Evolutionary conservation across 2,113 vertebrate species (phyloP).

Genomic region (Bubo blakistoni): DNA sequence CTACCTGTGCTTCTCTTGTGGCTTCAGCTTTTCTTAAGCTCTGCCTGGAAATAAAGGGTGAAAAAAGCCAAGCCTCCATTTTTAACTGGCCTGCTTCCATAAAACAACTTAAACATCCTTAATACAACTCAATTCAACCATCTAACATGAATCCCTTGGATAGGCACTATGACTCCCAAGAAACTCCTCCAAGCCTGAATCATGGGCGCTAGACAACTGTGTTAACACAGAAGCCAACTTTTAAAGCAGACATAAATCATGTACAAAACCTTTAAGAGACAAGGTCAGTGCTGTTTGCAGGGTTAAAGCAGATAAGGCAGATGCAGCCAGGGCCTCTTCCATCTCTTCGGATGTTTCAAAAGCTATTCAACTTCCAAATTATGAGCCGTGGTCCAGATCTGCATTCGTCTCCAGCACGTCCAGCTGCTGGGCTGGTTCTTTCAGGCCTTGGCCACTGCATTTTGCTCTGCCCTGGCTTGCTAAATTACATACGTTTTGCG

Average conservation of each 20-base stretch:
- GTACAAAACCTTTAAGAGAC: neutral
- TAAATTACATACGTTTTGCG: neutral
- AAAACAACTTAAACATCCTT: neutral
- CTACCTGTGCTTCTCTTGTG: neutral
- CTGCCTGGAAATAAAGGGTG: neutral
- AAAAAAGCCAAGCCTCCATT: neutral
- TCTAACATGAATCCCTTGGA: neutral
- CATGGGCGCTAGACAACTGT: rapidly evolving
- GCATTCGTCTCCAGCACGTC: neutral
- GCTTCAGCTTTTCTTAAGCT: neutral
- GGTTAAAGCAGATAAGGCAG: neutral
- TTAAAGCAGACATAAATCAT: neutral
- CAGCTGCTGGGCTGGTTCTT: neutral
- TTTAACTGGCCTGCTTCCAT: neutral
- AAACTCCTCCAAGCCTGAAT: neutral
- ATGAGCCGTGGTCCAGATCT: neutral
- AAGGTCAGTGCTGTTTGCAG: neutral
- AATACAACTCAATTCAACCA: neutral
- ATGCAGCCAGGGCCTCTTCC: neutral
- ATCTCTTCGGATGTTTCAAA: neutral
- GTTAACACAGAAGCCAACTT: neutral
- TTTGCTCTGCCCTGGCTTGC: neutral
- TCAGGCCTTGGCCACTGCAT: neutral
- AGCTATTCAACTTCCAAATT: neutral
- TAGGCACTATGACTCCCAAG: neutral